Percentiles rank a stretch among this genome's conserved stretches.
phyloP scores from a whole-genome alignment of 2,113 vertebrate genomes.

The Sinocyclocheilus anshuiensis region DNA sequence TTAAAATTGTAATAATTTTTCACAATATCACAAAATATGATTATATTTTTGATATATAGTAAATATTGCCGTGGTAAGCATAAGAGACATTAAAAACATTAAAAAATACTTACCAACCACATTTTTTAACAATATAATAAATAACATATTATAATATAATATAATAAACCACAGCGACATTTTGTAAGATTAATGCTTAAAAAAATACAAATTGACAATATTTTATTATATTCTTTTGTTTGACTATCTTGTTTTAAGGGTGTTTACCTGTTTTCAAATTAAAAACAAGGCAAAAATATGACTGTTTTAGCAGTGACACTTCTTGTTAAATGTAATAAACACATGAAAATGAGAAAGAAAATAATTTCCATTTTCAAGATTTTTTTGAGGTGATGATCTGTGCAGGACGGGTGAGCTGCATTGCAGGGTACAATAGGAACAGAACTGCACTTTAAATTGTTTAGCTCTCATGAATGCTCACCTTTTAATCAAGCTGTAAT shows the following conservation, averaged over 20 bases:
- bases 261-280: not conserved
- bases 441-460: not conserved
- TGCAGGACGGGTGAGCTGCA: not conserved
- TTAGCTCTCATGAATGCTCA: not conserved
- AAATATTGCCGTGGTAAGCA: not conserved
- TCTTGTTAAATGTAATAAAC: not conserved
- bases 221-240: not conserved
- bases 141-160: too few relatives aligned
- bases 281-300: not conserved
- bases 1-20: not conserved
- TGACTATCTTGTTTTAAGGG: not conserved
- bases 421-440: not conserved
- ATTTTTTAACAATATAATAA: too few relatives aligned
- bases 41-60: not conserved
- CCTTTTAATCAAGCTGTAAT: not conserved
- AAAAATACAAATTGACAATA: too few relatives aligned
- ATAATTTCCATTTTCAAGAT: not conserved
- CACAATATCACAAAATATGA: not conserved
- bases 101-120: too few relatives aligned
- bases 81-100: not conserved
- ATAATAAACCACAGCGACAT: too few relatives aligned
- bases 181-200: too few relatives aligned
- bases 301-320: not conserved
- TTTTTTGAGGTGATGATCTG: not conserved
- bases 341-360: not conserved